These are phyloP conservation scores for Rhabdomys pumilio DNA, from an alignment of 2,797 vertebrate genomes.

Conservation along the genomic window DNA sequence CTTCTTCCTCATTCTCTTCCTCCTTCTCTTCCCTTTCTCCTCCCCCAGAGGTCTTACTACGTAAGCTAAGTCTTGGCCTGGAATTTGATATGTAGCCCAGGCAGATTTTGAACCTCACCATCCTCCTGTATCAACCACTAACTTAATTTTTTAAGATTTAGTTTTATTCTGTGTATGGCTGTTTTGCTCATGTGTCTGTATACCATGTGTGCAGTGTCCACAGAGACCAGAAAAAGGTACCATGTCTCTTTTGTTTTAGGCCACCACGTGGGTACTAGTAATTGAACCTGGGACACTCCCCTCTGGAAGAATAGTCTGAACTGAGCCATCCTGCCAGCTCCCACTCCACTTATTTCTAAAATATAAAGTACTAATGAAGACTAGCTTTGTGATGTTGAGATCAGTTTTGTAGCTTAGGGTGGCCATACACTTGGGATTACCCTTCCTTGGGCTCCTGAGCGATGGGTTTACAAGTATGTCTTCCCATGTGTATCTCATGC, in stretches of 20 bases:
- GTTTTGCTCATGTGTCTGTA: neutral
- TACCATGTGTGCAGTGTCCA: neutral
- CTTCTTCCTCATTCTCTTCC: neutral
- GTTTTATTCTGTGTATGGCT: neutral
- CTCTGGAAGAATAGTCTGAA: neutral
- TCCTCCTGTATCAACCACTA: neutral
- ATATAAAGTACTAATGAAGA: neutral
- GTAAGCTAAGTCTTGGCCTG: neutral
- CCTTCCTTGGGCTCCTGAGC: neutral
- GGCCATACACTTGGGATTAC: neutral
- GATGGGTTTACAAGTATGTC: neutral
- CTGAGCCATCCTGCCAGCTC: neutral
- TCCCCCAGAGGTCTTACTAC: neutral
- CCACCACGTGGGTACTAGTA: too few relatives aligned
- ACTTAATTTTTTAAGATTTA: neutral
- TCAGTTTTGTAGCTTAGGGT: neutral
- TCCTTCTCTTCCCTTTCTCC: neutral
- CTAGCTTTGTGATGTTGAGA: neutral
- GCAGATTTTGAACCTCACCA: neutral
- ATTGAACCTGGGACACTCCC: neutral
- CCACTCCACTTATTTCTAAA: neutral
- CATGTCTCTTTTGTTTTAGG: neutral
- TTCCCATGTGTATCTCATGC: neutral
- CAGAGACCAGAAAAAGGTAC: neutral
- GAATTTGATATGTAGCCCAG: neutral